Evolutionary conservation across 2,888 invertebrate species (phyloP), one percentile per base, ranked within the genome.

Genomic region (Cerceris ruficornis): DNA sequence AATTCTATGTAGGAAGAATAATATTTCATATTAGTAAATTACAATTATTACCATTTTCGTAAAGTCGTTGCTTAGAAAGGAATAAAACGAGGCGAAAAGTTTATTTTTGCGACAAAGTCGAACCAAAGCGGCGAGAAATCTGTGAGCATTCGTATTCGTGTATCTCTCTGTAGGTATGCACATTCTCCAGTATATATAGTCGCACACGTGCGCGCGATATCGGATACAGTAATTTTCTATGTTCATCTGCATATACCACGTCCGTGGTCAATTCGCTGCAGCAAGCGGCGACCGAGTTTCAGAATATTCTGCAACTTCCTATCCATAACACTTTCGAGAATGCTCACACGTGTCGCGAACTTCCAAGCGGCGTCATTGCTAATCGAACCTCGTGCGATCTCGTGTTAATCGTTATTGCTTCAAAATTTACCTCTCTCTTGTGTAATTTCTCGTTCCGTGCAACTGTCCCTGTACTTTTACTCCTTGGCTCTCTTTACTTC

Each of bases 241-340:
- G 75, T 61, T 81, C 71, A 72, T 75, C 65, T 68, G 64, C 62
- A 57, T 59, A 58, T 28, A 59, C 72, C 52, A 66, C 49, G 73
- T 46, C 59, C 64, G 78, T 42, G 82, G 82, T 78, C 81, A 82
- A 78, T 82, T 69, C 70, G 65, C 59, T 46, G 41, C 28, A 11
- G 52, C 52, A 69, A 73, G 58, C 77, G 65, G 46, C 41, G 50
- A 59, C 69, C 62, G 75, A 81, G 78, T 78, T 82, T 75, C 62
- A 6, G 54, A 58, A 68, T 69, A 70, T 72, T 70, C 64, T 52
- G 57, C 69, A 77, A 81, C 72, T 75, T 81, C 75, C 77, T 78
- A 72, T 70, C 68, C 65, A 28, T 73, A 75, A 75, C 81, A 78
- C 72, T 82, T 75, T 66, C 69, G 67, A 42, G 58, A 54, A 52